Evolutionary conservation across 2,797 vertebrate genomes (phyloP).

Genomic region (Smutsia temminckii): DNA sequence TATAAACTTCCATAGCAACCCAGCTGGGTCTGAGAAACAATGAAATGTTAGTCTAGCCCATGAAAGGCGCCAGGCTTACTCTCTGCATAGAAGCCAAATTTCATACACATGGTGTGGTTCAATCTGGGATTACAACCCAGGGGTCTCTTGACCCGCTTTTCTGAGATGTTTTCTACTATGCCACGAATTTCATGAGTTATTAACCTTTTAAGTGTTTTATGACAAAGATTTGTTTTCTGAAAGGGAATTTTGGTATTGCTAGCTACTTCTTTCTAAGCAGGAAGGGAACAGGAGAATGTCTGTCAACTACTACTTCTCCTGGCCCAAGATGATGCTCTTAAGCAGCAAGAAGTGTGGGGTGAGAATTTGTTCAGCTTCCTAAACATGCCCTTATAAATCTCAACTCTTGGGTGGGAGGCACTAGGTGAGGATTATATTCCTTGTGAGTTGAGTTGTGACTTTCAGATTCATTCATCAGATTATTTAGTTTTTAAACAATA

Average conservation of each 20-base stretch:
- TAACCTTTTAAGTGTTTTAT: not conserved
- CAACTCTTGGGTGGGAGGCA: not conserved
- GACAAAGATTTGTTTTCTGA: not conserved
- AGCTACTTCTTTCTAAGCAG: not conserved
- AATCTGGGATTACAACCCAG: not conserved
- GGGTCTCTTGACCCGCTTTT: not conserved
- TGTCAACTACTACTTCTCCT: not conserved
- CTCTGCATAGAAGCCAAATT: not conserved
- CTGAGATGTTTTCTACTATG: not conserved
- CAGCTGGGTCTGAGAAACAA: conserved; percentile 49
- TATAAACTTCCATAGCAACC: conserved; percentile 41
- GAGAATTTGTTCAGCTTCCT: not conserved
- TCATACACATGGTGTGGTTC: not conserved
- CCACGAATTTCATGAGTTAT: not conserved
- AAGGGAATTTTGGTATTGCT: not conserved
- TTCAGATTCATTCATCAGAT: not conserved
- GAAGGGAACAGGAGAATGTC: not conserved
- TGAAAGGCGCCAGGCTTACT: not conserved
- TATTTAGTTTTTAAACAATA: conserved; percentile 4
- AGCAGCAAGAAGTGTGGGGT: not conserved
- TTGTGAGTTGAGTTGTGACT: not conserved
- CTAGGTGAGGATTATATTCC: not conserved
- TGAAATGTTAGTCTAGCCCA: conserved; percentile 29
- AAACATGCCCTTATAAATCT: not conserved
- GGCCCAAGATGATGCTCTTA: not conserved